Evolutionary conservation across 2,797 vertebrate species (phyloP), one percentile per base, ranked within the genome.

Genomic region (Geotrypetes seraphini): DNA sequence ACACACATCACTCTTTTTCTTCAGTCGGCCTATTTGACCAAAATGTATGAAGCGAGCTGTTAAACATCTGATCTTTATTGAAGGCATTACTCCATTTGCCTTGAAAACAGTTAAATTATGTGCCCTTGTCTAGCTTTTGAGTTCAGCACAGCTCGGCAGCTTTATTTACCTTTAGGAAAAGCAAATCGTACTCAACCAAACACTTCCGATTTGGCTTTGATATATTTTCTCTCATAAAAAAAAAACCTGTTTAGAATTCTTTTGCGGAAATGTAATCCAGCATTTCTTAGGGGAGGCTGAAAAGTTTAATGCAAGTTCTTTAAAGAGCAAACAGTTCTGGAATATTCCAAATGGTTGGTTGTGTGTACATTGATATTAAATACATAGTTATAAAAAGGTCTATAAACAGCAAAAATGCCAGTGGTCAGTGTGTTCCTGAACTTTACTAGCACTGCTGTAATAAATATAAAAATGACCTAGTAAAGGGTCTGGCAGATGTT

Each of bases 11-110:
- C n/a, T n/a, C n/a, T n/a, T n/a, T n/a, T n/a, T n/a, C n/a, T n/a
- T n/a, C n/a, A n/a, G n/a, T n/a, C n/a, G n/a, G n/a, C n/a, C n/a
- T n/a, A n/a, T n/a, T n/a, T n/a, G n/a, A n/a, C n/a, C n/a, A n/a
- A n/a, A n/a, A n/a, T n/a, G n/a, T n/a, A n/a, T 55, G 33, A 35
- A 60, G 16, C 31, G 54, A 38, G 37, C 37, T 13, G 47, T 31
- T 54, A 53, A 60, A 29, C 27, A 36, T 16, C 53, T 17, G 13
- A 22, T 53, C 17, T 47, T 58, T 54, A 37, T 33, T 43, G 39
- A 21, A 62, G 61, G 61, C 36, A 1, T 22, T 15, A 4, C 13
- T 24, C 70, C 45, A 57, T 29, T 28, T 45, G 7, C 9, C 28
- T 60, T 53, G 16, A 31, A 46, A 56, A 31, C 23, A 42, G 5